Evolutionary conservation across 2,888 invertebrate genomes (phyloP).

Genomic region (Melitaea athalia): DNA sequence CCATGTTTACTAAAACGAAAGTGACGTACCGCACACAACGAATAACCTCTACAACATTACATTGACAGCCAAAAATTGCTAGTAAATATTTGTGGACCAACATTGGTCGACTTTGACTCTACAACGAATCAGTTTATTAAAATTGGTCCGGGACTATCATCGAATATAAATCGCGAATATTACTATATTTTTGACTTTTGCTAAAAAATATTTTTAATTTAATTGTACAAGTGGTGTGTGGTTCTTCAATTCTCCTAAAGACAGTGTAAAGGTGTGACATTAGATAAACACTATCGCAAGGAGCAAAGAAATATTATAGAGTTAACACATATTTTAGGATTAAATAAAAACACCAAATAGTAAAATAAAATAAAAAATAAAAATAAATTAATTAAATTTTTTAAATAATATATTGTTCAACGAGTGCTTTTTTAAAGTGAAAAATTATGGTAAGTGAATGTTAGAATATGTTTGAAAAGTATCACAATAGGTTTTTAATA

Average conservation of each 20-base stretch:
- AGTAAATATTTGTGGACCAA: slow-evolving; percentile 49
- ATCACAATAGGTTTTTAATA: too few species aligned
- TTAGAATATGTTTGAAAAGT: background rate
- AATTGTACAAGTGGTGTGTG: slow-evolving; percentile 35
- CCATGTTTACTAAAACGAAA: slow-evolving; percentile 79
- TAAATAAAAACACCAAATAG: slow-evolving; percentile 23
- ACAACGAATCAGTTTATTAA: slow-evolving; percentile 63
- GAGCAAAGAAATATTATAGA: slow-evolving; percentile 9
- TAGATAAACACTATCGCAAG: slow-evolving; percentile 32
- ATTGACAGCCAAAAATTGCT: slow-evolving; percentile 56
- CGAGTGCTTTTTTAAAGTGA: slow-evolving; percentile 21
- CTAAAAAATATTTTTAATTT: slow-evolving; percentile 36
- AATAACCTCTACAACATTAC: slow-evolving; percentile 74
- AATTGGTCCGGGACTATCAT: slow-evolving; percentile 32
- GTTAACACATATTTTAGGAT: slow-evolving; percentile 12
- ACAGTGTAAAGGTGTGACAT: slow-evolving; percentile 41
- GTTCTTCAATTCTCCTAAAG: slow-evolving; percentile 18
- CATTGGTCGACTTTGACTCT: slow-evolving; percentile 50
- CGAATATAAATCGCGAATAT: slow-evolving; percentile 39
- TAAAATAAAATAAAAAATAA: slow-evolving; percentile 13
- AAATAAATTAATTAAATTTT: slow-evolving; percentile 4
- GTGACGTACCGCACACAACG: slow-evolving; percentile 78
- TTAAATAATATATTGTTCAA: slow-evolving; percentile 13
- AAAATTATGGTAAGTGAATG: slow-evolving; percentile 35
- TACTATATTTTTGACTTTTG: slow-evolving; percentile 32